These are phyloP conservation scores for Lacerta agilis DNA, from an alignment of 2,797 vertebrate genomes.

Conservation along the genomic window DNA sequence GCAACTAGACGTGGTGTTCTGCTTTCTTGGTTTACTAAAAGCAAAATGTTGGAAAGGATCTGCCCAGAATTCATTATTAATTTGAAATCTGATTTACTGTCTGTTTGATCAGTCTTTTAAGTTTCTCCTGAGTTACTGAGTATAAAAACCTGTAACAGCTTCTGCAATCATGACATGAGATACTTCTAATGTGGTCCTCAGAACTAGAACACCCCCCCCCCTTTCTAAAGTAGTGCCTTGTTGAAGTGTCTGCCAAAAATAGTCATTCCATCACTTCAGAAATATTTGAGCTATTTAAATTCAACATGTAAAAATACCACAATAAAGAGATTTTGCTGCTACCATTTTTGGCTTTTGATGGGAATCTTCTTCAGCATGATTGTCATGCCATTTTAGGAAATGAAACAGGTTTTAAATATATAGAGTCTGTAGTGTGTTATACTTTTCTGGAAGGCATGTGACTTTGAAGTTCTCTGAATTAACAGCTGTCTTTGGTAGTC, in stretches of 20 bases:
- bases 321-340: neutral
- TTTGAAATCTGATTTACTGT: neutral
- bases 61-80: neutral
- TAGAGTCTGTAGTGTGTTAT: neutral
- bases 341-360: conserved; percentile 14
- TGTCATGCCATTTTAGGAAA: conserved; percentile 1
- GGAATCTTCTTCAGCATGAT: neutral
- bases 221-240: neutral
- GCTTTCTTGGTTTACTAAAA: neutral
- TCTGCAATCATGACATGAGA: neutral
- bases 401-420: neutral
- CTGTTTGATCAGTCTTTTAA: neutral
- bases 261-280: neutral
- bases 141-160: neutral
- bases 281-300: conserved; percentile 27
- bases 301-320: neutral
- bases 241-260: neutral
- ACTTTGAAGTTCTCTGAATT: conserved; percentile 12
- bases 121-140: neutral
- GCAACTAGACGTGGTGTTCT: neutral
- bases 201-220: neutral
- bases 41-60: neutral
- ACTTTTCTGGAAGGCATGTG: neutral
- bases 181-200: neutral
- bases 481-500: conserved; percentile 14